A percentile compares a stretch with the other conserved stretches of the same genome.
Evolutionary conservation across 2,888 invertebrate genomes (phyloP).

Genomic region (Odontomyia ornata): DNA sequence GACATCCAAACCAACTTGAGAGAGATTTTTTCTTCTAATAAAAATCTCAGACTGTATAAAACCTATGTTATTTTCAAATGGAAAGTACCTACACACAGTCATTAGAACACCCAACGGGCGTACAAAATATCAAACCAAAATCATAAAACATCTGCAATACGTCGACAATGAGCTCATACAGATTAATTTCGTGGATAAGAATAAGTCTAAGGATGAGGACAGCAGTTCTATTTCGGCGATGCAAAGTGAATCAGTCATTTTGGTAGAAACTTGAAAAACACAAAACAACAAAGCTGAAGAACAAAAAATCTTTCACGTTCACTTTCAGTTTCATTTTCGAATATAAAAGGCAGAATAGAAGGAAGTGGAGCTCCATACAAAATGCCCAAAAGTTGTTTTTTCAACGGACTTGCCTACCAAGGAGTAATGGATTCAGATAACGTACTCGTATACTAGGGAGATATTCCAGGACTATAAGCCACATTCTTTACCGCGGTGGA

Average conservation of each 20-base stretch:
- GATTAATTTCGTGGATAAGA: slow-evolving; percentile 22
- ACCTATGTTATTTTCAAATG: not conserved
- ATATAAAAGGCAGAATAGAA: not conserved
- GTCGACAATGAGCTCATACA: not conserved
- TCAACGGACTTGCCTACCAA: not conserved
- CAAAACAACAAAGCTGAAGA: not conserved
- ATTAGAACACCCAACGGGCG: slow-evolving; percentile 1
- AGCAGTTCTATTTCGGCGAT: not conserved
- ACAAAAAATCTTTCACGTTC: not conserved
- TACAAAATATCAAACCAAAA: not conserved
- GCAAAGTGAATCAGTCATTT: slow-evolving; percentile 7
- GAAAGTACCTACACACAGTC: not conserved
- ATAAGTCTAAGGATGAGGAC: slow-evolving; percentile 6
- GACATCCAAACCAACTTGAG: no score
- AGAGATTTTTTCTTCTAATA: not conserved
- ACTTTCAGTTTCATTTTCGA: slow-evolving; percentile 4
- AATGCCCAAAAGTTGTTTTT: slow-evolving; percentile 1
- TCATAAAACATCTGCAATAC: slow-evolving; percentile 26
- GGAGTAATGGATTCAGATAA: no score
- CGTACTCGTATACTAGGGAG: no score
- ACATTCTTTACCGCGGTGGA: no score
- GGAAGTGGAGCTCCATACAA: not conserved
- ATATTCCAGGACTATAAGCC: no score
- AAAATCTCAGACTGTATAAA: slow-evolving; percentile 1
- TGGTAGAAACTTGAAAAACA: no score